Evolutionary conservation across 2,888 invertebrate species (phyloP).

Genomic region (Ormyrus nitidulus): DNA sequence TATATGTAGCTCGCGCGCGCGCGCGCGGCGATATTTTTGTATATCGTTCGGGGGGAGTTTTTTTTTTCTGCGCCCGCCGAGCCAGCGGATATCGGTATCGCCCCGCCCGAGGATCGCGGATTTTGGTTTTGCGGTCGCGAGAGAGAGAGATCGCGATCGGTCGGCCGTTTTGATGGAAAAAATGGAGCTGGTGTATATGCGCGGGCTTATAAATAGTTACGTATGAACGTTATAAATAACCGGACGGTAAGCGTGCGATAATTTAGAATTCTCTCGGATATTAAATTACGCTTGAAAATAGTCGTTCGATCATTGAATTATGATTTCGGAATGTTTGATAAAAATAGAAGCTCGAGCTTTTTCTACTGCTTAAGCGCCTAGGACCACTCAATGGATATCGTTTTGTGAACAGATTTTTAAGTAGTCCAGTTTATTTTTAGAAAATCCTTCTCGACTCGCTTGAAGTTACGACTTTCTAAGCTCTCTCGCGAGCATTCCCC

Average conservation of each 20-base stretch:
- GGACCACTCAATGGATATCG: no score
- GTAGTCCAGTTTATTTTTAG: no score
- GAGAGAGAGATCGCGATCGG: no score
- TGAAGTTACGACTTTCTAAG: no score
- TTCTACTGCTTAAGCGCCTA: neutral
- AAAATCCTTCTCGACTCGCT: no score
- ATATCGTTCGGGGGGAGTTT: neutral
- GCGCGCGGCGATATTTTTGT: slow-evolving; percentile 16
- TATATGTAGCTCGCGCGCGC: slow-evolving; percentile 17
- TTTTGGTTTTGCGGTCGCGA: no score
- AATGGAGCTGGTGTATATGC: slow-evolving; percentile 24
- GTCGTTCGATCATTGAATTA: neutral
- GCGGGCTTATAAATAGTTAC: slow-evolving; percentile 42
- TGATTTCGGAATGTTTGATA: neutral
- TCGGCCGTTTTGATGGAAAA: neutral
- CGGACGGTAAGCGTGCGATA: slow-evolving; percentile 25
- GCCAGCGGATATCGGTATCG: no score
- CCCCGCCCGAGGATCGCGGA: neutral
- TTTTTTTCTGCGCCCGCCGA: neutral
- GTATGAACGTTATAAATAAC: slow-evolving; percentile 51
- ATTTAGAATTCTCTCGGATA: slow-evolving; percentile 42
- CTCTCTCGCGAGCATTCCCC: no score
- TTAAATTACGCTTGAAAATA: slow-evolving; percentile 46
- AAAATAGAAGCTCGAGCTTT: neutral
- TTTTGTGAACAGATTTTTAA: no score